Conservation (phyloP, 2,113 vertebrate species). For the Irena cyanogastra region DNA sequence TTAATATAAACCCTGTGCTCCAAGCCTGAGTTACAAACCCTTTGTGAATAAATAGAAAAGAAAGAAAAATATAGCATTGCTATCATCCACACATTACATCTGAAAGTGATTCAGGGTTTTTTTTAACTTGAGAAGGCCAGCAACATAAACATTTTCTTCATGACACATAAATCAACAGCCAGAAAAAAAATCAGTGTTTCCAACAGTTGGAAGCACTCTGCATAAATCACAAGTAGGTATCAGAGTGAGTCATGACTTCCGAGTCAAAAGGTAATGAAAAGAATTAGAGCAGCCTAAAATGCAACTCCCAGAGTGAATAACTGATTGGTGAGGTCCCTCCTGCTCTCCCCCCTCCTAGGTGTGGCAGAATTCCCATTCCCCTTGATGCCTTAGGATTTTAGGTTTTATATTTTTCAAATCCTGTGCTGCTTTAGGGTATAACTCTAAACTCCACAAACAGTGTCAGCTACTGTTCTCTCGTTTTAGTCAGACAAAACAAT, state of each 20-base stretch:
- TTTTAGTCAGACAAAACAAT: neutral
- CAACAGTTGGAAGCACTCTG: neutral
- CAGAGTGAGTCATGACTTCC: neutral
- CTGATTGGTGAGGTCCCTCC: neutral
- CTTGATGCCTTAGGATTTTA: neutral
- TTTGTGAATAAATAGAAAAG: constrained; percentile 39
- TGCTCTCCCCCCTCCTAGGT: rapidly evolving
- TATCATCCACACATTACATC: neutral
- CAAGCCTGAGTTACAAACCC: neutral
- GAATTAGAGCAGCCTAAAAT: neutral
- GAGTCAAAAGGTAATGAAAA: neutral
- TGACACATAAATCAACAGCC: constrained; percentile 16
- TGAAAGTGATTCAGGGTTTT: constrained; percentile 13
- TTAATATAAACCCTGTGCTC: constrained; percentile 32
- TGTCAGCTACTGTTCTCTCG: neutral
- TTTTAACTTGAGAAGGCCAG: constrained; percentile 38
- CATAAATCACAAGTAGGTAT: neutral
- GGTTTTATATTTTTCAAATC: no score
- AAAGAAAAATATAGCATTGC: constrained; percentile 5
- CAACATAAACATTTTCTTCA: constrained; percentile 44
- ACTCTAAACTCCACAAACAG: neutral
- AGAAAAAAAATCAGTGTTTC: constrained; percentile 1
- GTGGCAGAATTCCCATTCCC: rapidly evolving
- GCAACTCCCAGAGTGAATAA: neutral
- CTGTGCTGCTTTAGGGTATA: neutral